Conservation (phyloP, 2,113 vertebrate genomes). For the Sakesphorus luctuosus region DNA sequence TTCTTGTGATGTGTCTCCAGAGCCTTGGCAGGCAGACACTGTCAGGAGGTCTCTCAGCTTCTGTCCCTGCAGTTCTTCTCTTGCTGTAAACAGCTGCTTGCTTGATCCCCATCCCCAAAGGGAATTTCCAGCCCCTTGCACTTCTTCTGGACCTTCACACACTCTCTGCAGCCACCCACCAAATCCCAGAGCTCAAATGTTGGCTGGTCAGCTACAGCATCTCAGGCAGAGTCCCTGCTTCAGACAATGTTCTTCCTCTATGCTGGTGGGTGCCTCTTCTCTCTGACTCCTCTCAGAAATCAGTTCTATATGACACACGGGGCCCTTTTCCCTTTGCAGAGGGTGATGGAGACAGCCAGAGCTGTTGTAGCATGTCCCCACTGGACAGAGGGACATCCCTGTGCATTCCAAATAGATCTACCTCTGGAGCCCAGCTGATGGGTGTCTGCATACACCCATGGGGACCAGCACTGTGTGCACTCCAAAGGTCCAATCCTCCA, state of each 20-base stretch:
- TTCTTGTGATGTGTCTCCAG: neutral
- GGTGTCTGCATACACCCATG: neutral
- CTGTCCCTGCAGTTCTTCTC: neutral
- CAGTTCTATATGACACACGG: fast-evolving
- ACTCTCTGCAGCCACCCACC: neutral
- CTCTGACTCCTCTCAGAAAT: neutral
- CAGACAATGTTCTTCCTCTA: neutral
- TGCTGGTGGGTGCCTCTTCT: neutral
- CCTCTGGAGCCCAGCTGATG: neutral
- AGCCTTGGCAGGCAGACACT: neutral
- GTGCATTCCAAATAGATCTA: neutral
- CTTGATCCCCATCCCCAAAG: neutral
- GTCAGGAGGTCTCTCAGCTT: neutral
- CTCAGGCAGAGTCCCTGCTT: neutral
- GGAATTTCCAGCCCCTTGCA: neutral
- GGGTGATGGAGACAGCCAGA: neutral
- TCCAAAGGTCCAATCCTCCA: neutral
- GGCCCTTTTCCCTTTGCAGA: neutral
- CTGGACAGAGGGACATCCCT: neutral
- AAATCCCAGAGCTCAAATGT: neutral
- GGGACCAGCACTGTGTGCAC: fast-evolving
- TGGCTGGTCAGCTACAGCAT: fast-evolving
- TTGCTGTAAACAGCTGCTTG: neutral
- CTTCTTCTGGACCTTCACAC: neutral
- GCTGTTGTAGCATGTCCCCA: neutral